A percentile compares a stretch with the other conserved stretches of the same genome.
phyloP scores from a whole-genome alignment of 2,797 vertebrate genomes.

The Lycodopsis pacificus region DNA sequence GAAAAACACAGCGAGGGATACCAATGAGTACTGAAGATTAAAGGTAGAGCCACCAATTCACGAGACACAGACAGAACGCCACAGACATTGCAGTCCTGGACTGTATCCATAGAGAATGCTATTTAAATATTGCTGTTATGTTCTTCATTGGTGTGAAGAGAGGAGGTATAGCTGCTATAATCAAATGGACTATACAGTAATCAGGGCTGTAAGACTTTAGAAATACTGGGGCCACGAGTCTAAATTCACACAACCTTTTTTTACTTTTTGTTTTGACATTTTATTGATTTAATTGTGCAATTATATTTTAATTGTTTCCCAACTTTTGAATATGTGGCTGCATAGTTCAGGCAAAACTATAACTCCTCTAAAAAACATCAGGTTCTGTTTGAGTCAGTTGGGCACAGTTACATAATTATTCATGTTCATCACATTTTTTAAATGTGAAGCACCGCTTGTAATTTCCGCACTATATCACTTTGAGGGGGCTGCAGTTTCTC shows the following conservation, averaged over 20 bases:
- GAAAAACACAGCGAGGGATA: neutral
- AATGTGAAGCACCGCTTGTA: neutral
- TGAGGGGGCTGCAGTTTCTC: conserved; percentile 5
- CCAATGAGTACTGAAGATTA: neutral
- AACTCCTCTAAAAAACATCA: neutral
- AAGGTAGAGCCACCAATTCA: neutral
- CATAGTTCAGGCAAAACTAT: neutral
- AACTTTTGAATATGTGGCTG: neutral
- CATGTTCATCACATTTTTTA: conserved; percentile 1
- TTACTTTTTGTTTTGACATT: neutral
- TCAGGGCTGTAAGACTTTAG: neutral
- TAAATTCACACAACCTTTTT: too few species aligned
- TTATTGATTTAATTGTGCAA: neutral
- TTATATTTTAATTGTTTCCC: neutral
- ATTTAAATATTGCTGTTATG: neutral
- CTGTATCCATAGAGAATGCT: neutral
- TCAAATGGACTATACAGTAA: neutral
- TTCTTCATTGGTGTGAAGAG: neutral
- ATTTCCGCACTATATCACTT: neutral
- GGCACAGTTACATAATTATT: neutral
- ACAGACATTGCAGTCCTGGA: neutral
- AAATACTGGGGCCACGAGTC: neutral
- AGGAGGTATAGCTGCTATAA: neutral
- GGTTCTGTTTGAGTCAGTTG: conserved; percentile 16
- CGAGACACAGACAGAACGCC: neutral